Evolutionary conservation across 2,797 vertebrate genomes (phyloP).

Genomic region (Microctenopoma stevenorrisi): DNA sequence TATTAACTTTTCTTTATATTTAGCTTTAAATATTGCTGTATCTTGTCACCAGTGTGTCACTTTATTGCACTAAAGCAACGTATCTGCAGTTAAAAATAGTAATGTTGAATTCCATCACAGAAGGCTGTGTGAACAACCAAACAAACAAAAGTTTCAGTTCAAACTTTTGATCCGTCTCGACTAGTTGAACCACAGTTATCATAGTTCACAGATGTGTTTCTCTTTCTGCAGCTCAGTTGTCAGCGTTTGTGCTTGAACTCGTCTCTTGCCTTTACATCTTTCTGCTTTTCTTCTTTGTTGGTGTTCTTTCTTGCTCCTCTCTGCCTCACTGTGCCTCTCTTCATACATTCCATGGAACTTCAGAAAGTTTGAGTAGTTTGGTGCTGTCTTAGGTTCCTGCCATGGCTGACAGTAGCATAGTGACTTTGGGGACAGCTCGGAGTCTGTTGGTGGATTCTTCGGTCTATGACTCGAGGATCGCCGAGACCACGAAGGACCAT

Average conservation of each 20-base stretch:
- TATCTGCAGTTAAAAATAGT: background rate
- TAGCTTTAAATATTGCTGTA: background rate
- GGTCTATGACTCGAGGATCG: slow-evolving; percentile 90
- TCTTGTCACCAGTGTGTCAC: background rate
- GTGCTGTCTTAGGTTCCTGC: slow-evolving; percentile 54
- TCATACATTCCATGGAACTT: slow-evolving; percentile 50
- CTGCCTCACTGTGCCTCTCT: slow-evolving; percentile 26
- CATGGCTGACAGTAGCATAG: slow-evolving; percentile 92
- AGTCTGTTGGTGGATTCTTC: slow-evolving; percentile 93
- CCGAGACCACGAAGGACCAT: slow-evolving; percentile 90
- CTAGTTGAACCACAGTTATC: slow-evolving; percentile 13
- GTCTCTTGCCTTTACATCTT: slow-evolving; percentile 37
- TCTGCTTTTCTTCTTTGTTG: slow-evolving; percentile 17
- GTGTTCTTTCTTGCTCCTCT: slow-evolving; percentile 24
- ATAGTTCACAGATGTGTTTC: slow-evolving; percentile 5
- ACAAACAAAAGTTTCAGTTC: background rate
- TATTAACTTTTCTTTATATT: background rate
- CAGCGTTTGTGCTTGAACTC: slow-evolving; percentile 30
- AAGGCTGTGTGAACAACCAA: slow-evolving; percentile 4
- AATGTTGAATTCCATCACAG: background rate
- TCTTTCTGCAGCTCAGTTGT: slow-evolving; percentile 20
- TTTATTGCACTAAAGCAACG: background rate
- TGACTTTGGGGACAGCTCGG: slow-evolving; percentile 83
- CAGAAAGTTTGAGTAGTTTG: slow-evolving; percentile 72
- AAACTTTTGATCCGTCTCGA: slow-evolving; percentile 1